Conservation (phyloP, 2,797 vertebrate species). For the Crypturellus tataupa region DNA sequence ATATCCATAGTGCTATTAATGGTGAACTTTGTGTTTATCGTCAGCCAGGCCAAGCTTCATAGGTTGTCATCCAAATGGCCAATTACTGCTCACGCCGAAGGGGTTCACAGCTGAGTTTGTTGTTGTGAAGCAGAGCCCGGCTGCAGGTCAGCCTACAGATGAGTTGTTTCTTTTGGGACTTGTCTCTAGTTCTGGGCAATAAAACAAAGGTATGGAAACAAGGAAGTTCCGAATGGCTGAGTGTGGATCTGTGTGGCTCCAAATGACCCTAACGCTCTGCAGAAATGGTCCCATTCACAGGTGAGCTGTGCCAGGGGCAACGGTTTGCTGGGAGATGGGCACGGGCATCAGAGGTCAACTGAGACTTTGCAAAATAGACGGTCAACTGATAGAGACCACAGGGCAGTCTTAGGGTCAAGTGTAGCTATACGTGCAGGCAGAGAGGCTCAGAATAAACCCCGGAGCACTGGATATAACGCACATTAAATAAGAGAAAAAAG, state of each 20-base stretch:
- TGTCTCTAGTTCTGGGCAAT: background rate
- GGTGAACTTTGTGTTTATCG: background rate
- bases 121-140: background rate
- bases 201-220: background rate
- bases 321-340: background rate
- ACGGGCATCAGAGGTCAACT: background rate
- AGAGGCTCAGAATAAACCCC: background rate
- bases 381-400: background rate
- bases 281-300: background rate
- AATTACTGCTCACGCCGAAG: background rate
- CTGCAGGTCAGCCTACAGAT: background rate
- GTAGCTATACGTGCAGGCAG: background rate
- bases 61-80: background rate
- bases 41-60: background rate
- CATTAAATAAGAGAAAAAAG: background rate
- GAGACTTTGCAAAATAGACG: constrained; percentile 21
- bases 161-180: background rate
- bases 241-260: background rate
- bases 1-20: background rate
- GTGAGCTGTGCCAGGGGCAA: background rate
- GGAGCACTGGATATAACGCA: background rate
- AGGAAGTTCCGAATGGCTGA: background rate
- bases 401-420: background rate
- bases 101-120: background rate
- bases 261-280: background rate